Evolutionary conservation across 2,113 vertebrate species (phyloP).

Genomic region (Brachyhypopomus gauderio): DNA sequence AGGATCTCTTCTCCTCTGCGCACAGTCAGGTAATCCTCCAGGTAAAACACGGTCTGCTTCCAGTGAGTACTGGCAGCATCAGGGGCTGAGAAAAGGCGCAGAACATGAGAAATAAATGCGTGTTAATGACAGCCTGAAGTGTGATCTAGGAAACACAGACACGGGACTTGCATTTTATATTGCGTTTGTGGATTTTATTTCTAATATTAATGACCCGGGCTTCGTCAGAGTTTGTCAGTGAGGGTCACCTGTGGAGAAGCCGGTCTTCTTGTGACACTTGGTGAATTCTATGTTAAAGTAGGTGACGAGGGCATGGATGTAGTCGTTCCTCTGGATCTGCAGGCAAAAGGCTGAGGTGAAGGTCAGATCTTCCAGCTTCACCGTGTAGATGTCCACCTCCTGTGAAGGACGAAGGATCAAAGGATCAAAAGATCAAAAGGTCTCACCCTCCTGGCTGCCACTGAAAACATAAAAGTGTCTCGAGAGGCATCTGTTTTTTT

Average conservation of each 20-base stretch:
- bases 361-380: conserved; percentile 89
- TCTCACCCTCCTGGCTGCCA: no score
- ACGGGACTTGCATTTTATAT: not conserved
- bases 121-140: not conserved
- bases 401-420: conserved; percentile 62
- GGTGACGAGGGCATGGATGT: conserved; percentile 92
- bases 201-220: not conserved
- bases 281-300: conserved; percentile 99
- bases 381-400: conserved; percentile 97
- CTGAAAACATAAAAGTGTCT: no score
- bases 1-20: conserved; percentile 94
- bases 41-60: conserved; percentile 98
- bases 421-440: not conserved
- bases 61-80: conserved; percentile 95
- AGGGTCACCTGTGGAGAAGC: conserved; percentile 90
- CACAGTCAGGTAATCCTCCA: conserved; percentile 96
- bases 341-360: conserved; percentile 96
- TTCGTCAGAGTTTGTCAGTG: not conserved
- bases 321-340: conserved; percentile 95
- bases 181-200: not conserved
- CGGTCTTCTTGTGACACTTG: conserved; percentile 98
- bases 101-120: not conserved
- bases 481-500: no score
- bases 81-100: conserved; percentile 77
- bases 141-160: not conserved